A percentile compares a stretch with the other conserved stretches of the same genome.
Evolutionary conservation across 2,888 invertebrate species (phyloP).

Genomic region (Yponomeuta malinellus): DNA sequence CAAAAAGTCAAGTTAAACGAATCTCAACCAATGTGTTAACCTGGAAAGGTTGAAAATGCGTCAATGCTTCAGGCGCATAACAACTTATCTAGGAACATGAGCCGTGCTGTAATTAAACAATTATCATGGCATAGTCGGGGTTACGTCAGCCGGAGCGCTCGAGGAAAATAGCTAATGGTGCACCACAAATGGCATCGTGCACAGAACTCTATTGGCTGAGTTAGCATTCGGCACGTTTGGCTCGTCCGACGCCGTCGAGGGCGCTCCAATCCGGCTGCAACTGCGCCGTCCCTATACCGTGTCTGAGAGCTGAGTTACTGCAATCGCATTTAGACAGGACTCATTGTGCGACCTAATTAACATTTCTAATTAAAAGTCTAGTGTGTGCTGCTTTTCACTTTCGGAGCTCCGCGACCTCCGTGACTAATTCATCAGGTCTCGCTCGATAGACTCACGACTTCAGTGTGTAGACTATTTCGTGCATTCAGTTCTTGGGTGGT

Average conservation of each 20-base stretch:
- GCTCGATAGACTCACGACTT: not conserved
- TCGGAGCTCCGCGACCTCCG: not conserved
- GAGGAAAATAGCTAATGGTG: conserved; percentile 34
- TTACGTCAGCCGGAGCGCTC: conserved; percentile 10
- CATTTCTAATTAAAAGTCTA: not conserved
- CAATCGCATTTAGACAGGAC: not conserved
- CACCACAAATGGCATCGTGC: conserved; percentile 39
- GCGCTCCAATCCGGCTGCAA: not conserved
- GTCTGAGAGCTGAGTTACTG: not conserved
- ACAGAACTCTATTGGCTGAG: conserved; percentile 53
- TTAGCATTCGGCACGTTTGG: conserved; percentile 66
- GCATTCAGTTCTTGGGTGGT: not conserved
- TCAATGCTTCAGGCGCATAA: not conserved
- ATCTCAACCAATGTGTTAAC: not conserved
- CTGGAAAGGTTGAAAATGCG: not conserved
- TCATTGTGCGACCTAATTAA: not conserved
- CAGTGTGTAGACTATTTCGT: not conserved
- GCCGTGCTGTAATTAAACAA: conserved; percentile 12
- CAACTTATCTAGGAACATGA: not conserved
- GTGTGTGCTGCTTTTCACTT: not conserved
- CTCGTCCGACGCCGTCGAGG: conserved; percentile 33
- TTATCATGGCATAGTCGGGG: conserved; percentile 13
- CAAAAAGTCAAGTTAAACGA: not conserved
- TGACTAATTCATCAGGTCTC: not conserved
- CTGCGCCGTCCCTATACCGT: not conserved